Percentiles rank a stretch among this genome's conserved stretches.
Conservation (phyloP, 2,888 invertebrate genomes). For the Endotricha flammealis region DNA sequence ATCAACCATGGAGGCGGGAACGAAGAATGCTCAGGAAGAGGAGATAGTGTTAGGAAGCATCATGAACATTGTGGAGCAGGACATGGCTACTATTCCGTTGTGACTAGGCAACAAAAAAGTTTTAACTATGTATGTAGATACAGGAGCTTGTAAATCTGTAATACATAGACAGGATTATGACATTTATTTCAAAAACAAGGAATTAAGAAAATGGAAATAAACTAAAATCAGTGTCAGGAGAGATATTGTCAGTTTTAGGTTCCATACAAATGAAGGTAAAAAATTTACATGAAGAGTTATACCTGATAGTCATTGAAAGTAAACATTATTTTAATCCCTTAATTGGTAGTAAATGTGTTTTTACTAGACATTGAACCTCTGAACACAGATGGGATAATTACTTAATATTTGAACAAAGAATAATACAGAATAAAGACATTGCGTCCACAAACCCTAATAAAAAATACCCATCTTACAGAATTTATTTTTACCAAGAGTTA, state of each 20-base stretch:
- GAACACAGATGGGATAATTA: too few species aligned
- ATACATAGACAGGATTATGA: conserved; percentile 9
- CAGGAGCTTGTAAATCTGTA: conserved; percentile 11
- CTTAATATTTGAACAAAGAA: too few species aligned
- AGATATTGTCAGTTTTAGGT: not conserved
- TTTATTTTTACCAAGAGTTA: too few species aligned
- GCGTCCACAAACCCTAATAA: too few species aligned
- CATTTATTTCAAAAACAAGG: not conserved
- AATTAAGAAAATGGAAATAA: not conserved
- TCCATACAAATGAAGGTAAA: too few species aligned
- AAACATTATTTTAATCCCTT: conserved; percentile 13
- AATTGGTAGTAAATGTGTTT: conserved; percentile 14
- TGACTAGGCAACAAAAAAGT: conserved; percentile 7
- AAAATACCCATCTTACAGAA: too few species aligned
- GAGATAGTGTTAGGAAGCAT: too few species aligned
- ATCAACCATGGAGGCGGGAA: too few species aligned
- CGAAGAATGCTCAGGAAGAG: too few species aligned
- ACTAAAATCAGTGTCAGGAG: conserved; percentile 11
- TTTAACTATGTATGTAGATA: conserved; percentile 12
- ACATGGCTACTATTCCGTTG: conserved; percentile 1
- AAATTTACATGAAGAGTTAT: not conserved
- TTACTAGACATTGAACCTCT: too few species aligned
- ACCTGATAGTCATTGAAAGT: conserved; percentile 9
- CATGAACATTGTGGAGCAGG: too few species aligned
- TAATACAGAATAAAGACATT: too few species aligned